Conservation (phyloP, 2,113 vertebrate species). For the Struthidea cinerea region DNA sequence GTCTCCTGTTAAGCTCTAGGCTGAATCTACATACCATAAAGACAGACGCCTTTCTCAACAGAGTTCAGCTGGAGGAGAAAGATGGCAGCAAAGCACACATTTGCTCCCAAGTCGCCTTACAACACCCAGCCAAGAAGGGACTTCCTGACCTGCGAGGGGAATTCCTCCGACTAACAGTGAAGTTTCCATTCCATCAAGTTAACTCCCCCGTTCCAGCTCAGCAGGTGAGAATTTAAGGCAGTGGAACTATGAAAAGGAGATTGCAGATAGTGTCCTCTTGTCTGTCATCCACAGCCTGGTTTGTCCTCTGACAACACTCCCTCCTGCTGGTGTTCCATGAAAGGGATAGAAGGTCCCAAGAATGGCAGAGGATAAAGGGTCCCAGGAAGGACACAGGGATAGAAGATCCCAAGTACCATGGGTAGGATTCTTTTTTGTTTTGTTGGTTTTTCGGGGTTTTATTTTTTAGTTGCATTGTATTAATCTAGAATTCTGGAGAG, state of each 20-base stretch:
- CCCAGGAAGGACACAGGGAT: not conserved
- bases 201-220: not conserved
- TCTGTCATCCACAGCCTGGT: not conserved
- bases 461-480: not conserved
- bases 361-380: not conserved
- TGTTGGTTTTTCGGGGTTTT: not conserved
- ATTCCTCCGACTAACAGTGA: not conserved
- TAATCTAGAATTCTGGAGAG: not conserved
- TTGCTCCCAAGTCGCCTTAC: not conserved
- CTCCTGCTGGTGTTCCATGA: not conserved
- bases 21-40: not conserved
- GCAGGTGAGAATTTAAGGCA: not conserved
- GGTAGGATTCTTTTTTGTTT: fast-evolving
- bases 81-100: not conserved
- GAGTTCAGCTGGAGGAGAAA: not conserved
- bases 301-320: not conserved
- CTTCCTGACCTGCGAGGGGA: not conserved
- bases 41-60: not conserved
- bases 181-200: not conserved
- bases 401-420: not conserved
- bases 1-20: not conserved
- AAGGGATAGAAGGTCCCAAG: not conserved
- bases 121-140: not conserved
- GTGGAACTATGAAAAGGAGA: not conserved
- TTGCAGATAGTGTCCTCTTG: fast-evolving